Base-by-base conservation (phyloP, 2,113 vertebrate genomes). In the Dromaius novaehollandiae region DNA sequence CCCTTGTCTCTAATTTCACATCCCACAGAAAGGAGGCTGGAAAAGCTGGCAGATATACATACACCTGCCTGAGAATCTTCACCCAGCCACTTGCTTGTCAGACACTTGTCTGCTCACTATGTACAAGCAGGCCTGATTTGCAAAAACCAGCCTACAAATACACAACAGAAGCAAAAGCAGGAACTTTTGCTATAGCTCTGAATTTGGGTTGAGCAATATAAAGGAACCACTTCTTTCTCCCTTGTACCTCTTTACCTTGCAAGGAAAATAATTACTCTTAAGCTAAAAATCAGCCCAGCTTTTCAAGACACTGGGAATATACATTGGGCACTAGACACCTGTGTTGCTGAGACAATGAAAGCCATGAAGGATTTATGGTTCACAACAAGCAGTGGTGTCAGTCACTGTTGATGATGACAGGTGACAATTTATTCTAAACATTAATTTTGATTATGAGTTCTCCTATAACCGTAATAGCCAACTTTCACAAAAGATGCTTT, bases 401-500 rank as follows among this genome's bases (percentile, higher is more conserved):
- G 40, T 82, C 75, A 66, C 50, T 50, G 44, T 46, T 38, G 14
- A 51, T n/a, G 86, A 78, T 20, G 50, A 68, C 71, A 93, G 55
- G 80, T 80, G 93, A 90, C 88, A 63, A 46, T 81, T 92, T 94
- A 64, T 71, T 83, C 79, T 78, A 42, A 93, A 96, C 60, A 75
- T 88, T 86, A 90, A 71, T 94, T 86, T 70, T 83, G 71, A 88
- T 86, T 81, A 88, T 66, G 71, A 93, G 79, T 74, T 90, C 71
- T 70, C 82, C 63, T 77, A 70, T 86, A 94, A 94, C 42, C 82
- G 44, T 88, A 96, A 97, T 36, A 88, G 68, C 26, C 71, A 86
- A 83, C 85, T 93, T 94, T 77, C 79, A 90, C 79, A 74, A 94
- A 91, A 76, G 95, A 95, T 55, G 71, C 85, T 75, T 71, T 83